Base-by-base conservation (phyloP, 2,113 vertebrate genomes). In the Etheostoma spectabile region DNA sequence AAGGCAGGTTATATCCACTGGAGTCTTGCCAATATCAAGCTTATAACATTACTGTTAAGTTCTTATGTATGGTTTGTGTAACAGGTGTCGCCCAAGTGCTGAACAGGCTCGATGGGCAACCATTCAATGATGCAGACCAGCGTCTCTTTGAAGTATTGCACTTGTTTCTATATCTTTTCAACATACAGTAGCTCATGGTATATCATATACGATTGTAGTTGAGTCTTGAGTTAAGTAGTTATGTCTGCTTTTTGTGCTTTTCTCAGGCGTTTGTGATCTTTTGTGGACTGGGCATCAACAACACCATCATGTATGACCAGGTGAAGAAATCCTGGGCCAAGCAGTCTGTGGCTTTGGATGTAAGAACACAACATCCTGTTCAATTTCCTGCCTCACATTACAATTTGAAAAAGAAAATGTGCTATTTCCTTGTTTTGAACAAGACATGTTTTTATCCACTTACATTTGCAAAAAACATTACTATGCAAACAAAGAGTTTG, bases 291-390 rank as follows among this genome's bases (percentile, higher is more conserved):
- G 98, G 98, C 70, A 99, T 99, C 94, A 99, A 99, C 95, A 99
- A 99, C 93, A 99, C 98, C 60, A 99, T 99, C 93, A 99, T 99
- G 98, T 99, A 99, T 13, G 96, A 99, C 90, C 98, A 99, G 94
- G 98, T 99, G 94, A 99, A 99, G 94, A 99, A 99, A 91, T 99
- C 98, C 33, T 99, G 98, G 97, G 98, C 98, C 81, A 99, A 99
- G 88, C 98, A 99, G 80, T 99, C 98, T 0, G 98, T 99, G 86
- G 98, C 98, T 94, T 96, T 99, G 87, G 98, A 99, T 5, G 98
- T 99, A 96, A 95, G 98, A 95, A 76, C 16, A 59, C 21, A 2
- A n/a, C 46, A 45, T 60, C 22, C 14, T 12, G 11, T 5, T 18
- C 0, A 0, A 24, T 38, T 49, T 16, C 4, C 19, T 59, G 16